Evolutionary conservation across 2,797 vertebrate species (phyloP).

Genomic region (Sebastolobus altivelis): DNA sequence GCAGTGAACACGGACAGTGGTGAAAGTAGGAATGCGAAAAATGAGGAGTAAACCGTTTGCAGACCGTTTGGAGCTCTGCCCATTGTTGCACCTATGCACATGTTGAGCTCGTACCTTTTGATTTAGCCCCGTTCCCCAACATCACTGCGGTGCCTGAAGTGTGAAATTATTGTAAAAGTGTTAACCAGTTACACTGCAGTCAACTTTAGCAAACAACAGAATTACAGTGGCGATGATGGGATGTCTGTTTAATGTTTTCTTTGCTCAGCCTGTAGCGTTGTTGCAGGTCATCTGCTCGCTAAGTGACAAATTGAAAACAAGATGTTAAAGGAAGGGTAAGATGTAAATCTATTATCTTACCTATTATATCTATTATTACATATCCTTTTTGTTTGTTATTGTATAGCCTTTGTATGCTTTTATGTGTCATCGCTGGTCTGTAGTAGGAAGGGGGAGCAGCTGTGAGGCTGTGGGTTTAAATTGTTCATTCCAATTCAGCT

Average conservation of each 20-base stretch:
- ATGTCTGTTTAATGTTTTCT: background rate
- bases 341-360: background rate
- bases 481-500: background rate
- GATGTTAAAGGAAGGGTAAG: background rate
- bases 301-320: too few species aligned
- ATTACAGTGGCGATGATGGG: background rate
- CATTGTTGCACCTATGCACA: conserved; percentile 52
- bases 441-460: background rate
- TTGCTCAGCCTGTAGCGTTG: background rate
- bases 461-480: background rate
- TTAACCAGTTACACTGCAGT: conserved; percentile 2
- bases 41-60: conserved; percentile 30
- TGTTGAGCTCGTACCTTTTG: conserved; percentile 23
- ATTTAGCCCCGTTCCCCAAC: background rate
- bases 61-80: conserved; percentile 42
- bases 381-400: background rate
- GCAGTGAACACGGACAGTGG: conserved; percentile 8
- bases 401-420: background rate
- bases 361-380: background rate
- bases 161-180: background rate
- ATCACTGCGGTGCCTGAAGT: background rate
- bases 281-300: conserved; percentile 6
- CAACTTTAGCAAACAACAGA: background rate
- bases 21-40: conserved; percentile 42
- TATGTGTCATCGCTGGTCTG: background rate